phyloP scores from a whole-genome alignment of 2,797 vertebrate species.

The Lophius americanus region DNA sequence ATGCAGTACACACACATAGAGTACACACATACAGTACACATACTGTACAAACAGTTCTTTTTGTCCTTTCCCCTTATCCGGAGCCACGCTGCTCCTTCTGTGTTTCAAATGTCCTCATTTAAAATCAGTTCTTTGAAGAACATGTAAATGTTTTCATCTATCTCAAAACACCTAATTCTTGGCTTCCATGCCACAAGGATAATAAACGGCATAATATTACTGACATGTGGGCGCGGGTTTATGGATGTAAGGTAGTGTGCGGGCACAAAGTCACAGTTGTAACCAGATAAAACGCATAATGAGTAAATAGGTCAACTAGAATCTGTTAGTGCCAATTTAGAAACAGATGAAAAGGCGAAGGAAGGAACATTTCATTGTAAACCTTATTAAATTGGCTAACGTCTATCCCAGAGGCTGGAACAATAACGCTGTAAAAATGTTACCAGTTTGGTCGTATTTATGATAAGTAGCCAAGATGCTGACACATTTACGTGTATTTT shows the following conservation, averaged over 20 bases:
- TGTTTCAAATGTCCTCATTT: conserved; percentile 46
- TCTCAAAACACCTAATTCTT: conserved; percentile 47
- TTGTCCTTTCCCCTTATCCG: not conserved
- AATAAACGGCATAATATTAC: conserved; percentile 63
- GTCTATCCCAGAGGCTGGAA: conserved; percentile 66
- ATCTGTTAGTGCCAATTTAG: conserved; percentile 75
- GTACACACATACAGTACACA: not conserved
- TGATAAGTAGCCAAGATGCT: conserved; percentile 57
- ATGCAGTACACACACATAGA: not conserved
- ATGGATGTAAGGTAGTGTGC: conserved; percentile 70
- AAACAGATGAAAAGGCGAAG: conserved; percentile 75
- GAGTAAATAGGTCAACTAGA: conserved; percentile 78
- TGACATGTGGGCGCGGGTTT: conserved; percentile 56
- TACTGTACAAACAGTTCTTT: conserved; percentile 10
- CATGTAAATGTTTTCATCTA: conserved; percentile 5
- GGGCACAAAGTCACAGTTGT: conserved; percentile 67
- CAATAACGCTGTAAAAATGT: conserved; percentile 65
- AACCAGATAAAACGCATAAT: conserved; percentile 71
- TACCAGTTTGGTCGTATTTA: conserved; percentile 63
- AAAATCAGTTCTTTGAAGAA: conserved; percentile 44
- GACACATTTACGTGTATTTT: conserved; percentile 71
- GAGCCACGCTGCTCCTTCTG: conserved; percentile 17
- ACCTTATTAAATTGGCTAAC: conserved; percentile 71
- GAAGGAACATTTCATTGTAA: conserved; percentile 73
- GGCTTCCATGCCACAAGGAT: conserved; percentile 30